Conservation (phyloP, 2,113 vertebrate genomes). For the Pundamilia nyererei region DNA sequence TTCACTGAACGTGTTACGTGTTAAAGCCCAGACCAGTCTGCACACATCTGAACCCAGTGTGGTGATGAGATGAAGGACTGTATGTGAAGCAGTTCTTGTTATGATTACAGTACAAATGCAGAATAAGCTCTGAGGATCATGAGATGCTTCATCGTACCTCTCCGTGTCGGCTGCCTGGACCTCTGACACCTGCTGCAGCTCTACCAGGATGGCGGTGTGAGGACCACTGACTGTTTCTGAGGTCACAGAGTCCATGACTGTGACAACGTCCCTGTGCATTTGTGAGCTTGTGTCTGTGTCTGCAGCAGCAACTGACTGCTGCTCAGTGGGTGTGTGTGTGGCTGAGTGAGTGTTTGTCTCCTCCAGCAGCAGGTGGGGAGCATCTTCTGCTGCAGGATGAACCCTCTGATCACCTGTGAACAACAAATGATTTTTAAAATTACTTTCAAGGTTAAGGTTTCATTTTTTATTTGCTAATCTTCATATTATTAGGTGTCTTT, state of each 20-base stretch:
- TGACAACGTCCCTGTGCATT: not conserved
- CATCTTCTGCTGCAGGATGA: conserved; percentile 6
- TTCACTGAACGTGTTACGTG: not conserved
- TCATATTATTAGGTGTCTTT: not conserved
- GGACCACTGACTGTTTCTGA: not conserved
- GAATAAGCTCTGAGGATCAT: accelerated
- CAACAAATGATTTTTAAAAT: not conserved
- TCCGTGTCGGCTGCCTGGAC: conserved; percentile 72
- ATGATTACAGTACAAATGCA: not conserved
- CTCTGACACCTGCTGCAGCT: conserved; percentile 64
- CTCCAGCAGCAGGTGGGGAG: conserved; percentile 39
- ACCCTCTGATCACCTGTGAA: not conserved
- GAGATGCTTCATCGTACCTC: conserved; percentile 61
- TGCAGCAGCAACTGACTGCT: not conserved
- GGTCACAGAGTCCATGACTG: not conserved
- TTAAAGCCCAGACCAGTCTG: not conserved
- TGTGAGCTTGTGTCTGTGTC: not conserved
- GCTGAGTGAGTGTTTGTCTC: not conserved
- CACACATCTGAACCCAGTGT: not conserved
- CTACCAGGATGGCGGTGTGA: not conserved
- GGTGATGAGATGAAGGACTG: not conserved
- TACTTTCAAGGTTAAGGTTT: not conserved
- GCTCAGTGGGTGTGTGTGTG: not conserved
- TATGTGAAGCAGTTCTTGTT: not conserved
- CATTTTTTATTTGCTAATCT: not conserved